Base-by-base conservation (phyloP, 1,140 invertebrate species). In the Listronotus oregonensis region DNA sequence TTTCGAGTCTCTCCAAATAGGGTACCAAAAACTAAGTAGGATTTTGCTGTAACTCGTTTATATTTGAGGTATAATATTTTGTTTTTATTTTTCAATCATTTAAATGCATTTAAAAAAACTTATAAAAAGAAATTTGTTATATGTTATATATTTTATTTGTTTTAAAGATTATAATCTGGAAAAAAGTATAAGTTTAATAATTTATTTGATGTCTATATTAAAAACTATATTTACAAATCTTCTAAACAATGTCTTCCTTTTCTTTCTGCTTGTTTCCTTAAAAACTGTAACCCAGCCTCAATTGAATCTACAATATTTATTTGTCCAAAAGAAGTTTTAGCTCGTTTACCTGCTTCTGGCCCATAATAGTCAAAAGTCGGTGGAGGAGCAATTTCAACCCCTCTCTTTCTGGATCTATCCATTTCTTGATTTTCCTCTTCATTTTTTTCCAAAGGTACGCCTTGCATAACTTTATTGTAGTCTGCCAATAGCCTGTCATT, bases 201-300 rank as follows among this genome's bases (percentile, higher is more conserved):
- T 27, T 27, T 27, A 27, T 27, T 27, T 27, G 21, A 27, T 27
- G 21, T 27, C 21, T 5, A 27, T 3, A 27, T n/a, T 27, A 27
- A 27, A 27, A 27, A 37, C 34, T n/a, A 37, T 1, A 37, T 37
- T 37, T 37, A 37, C 11, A 37, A 3, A 50, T 50, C n/a, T 6
- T 14, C 18, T 32, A 50, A 1, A 50, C 21, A 17, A 50, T 17
- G 12, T 18, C 18, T 27, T 50, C 27, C 27, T 10, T 84, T 82
- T 54, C 82, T 81, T 71, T 87, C 86, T 47, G 82, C 81, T 70
- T 85, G 82, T 59, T 86, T 68, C 69, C 90, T 83, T 46, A 92
- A 80, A 74, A 84, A 90, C 70, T 83, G 85, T 5, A 90, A 77
- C 10, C 90, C 90, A 58, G 86, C 87, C 57, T 82, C 83, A 72